phyloP scores from a whole-genome alignment of 2,888 invertebrate species.

The Anthrax anthrax region DNA sequence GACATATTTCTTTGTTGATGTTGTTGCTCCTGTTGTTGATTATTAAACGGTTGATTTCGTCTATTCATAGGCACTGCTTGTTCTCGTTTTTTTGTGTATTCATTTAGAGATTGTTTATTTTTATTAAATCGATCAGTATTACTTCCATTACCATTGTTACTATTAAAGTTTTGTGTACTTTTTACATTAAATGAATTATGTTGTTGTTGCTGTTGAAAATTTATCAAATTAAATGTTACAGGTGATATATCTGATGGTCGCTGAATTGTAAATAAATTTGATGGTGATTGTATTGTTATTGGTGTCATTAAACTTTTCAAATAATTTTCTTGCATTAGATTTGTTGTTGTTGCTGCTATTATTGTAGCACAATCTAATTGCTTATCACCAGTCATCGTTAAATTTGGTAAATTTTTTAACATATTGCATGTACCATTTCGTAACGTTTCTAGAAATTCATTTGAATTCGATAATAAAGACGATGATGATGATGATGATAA shows the following conservation, averaged over 20 bases:
- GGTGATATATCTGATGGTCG: neutral
- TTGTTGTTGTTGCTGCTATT: conserved; percentile 9
- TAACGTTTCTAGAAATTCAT: conserved; percentile 4
- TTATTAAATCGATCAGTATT: no score
- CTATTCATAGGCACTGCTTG: no score
- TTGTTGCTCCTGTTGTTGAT: no score
- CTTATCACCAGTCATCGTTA: conserved; percentile 7
- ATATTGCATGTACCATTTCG: neutral
- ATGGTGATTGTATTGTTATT: conserved; percentile 2
- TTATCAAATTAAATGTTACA: neutral
- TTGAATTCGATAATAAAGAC: conserved; percentile 1
- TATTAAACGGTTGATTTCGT: no score
- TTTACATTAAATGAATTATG: neutral
- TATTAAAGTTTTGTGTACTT: no score
- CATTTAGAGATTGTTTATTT: no score
- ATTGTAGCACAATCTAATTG: conserved; percentile 8
- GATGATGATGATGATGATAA: neutral
- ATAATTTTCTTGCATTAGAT: conserved; percentile 10
- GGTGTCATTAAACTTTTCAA: conserved; percentile 9
- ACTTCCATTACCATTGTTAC: no score
- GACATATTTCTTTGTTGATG: no score
- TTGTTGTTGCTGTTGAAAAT: neutral
- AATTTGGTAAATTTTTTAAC: conserved; percentile 8
- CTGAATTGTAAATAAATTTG: neutral
- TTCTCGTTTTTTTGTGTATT: no score